Conservation (phyloP, 2,888 invertebrate genomes). For the Microchrysa polita region DNA sequence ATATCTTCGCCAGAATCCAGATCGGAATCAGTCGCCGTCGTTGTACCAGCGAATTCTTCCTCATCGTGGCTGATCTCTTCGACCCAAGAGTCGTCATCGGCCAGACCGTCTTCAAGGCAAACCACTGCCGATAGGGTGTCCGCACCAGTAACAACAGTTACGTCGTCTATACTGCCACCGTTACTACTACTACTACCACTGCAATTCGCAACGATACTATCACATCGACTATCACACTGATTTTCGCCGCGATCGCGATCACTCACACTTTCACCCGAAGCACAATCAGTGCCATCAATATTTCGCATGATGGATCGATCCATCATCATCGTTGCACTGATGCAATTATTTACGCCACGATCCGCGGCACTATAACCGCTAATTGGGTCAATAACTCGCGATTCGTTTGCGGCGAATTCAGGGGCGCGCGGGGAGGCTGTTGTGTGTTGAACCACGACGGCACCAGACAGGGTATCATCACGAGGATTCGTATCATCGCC, state of each 20-base stretch:
- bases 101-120: conserved; percentile 84
- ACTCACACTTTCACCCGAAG: conserved; percentile 43
- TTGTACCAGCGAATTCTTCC: conserved; percentile 71
- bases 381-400: conserved; percentile 53
- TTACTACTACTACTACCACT: conserved; percentile 48
- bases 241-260: conserved; percentile 34
- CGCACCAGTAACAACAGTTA: conserved; percentile 75
- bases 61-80: conserved; percentile 86
- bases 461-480: neutral
- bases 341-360: conserved; percentile 1
- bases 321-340: conserved; percentile 18
- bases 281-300: neutral
- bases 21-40: conserved; percentile 71
- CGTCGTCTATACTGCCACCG: conserved; percentile 64
- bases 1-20: conserved; percentile 77
- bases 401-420: neutral
- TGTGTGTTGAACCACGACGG: conserved; percentile 25
- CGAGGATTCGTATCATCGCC: conserved; percentile 8
- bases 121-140: conserved; percentile 72
- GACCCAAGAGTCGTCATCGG: conserved; percentile 92
- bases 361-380: conserved; percentile 53
- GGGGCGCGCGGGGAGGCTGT: conserved; percentile 6
- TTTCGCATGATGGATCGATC: conserved; percentile 28
- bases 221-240: conserved; percentile 36
- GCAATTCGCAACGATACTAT: conserved; percentile 43